Conservation (phyloP, 2,113 vertebrate species). For the Trichechus manatus region DNA sequence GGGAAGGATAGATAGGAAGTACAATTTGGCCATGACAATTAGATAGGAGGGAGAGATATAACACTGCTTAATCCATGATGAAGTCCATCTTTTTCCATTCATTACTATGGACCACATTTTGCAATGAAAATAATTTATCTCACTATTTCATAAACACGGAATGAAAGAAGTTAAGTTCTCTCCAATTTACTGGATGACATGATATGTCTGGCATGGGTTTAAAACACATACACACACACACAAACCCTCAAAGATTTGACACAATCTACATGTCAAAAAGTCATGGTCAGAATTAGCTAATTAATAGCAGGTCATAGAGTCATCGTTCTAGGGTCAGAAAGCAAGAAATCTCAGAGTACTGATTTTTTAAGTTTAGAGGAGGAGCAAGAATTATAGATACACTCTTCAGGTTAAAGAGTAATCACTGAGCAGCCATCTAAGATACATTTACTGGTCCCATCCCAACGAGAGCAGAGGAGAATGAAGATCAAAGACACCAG, state of each 20-base stretch:
- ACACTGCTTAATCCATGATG: not conserved
- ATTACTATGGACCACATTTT: not conserved
- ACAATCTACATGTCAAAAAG: conserved; percentile 5
- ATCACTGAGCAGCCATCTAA: too few species aligned
- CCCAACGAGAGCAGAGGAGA: too few species aligned
- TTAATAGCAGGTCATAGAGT: not conserved
- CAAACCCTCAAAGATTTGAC: not conserved
- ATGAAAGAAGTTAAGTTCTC: not conserved
- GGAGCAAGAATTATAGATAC: not conserved
- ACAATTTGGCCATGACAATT: not conserved
- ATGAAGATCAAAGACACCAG: too few species aligned
- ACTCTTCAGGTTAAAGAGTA: not conserved
- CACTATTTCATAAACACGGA: not conserved
- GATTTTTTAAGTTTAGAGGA: not conserved
- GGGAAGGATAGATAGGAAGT: not conserved
- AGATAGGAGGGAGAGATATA: not conserved
- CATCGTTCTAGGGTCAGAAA: not conserved
- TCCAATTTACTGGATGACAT: not conserved
- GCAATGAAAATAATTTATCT: not conserved
- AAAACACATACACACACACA: too few species aligned
- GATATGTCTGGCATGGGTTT: not conserved
- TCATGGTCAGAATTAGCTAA: not conserved
- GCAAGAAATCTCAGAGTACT: not conserved
- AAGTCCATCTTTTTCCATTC: not conserved
- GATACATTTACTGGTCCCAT: too few species aligned